phyloP scores from a whole-genome alignment of 2,113 vertebrate species.

The Pelobates fuscus region DNA sequence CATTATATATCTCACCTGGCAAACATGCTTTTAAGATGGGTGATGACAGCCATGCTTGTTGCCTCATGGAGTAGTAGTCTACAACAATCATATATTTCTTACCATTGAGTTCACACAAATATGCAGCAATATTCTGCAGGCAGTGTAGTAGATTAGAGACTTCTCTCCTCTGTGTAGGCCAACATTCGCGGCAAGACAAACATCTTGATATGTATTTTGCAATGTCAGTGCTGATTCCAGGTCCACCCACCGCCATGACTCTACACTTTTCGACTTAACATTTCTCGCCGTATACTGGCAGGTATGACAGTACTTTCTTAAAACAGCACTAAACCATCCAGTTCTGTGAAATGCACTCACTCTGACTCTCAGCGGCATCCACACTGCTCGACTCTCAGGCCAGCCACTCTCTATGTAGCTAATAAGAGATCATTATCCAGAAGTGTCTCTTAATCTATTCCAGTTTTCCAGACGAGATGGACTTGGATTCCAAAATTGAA shows the following conservation, averaged over 20 bases:
- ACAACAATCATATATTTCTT: background rate
- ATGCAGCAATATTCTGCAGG: background rate
- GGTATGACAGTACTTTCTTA: background rate
- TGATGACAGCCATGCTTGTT: background rate
- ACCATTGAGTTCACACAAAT: slow-evolving; percentile 2
- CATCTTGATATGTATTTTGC: background rate
- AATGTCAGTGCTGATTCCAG: background rate
- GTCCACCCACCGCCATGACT: background rate
- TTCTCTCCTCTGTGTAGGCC: background rate
- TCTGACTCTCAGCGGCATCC: background rate
- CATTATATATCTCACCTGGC: too few species aligned
- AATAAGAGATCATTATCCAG: too few species aligned
- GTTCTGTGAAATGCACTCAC: slow-evolving; percentile 1
- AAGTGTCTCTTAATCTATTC: too few species aligned
- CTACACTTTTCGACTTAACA: background rate
- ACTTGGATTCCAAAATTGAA: background rate
- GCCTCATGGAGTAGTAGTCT: background rate
- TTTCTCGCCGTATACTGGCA: background rate
- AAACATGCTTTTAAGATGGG: background rate
- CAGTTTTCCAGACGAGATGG: too few species aligned
- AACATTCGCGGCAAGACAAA: background rate
- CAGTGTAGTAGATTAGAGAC: background rate
- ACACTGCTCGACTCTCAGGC: background rate
- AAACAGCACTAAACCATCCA: background rate
- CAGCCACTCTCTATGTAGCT: background rate